Evolutionary conservation across 2,797 vertebrate species (phyloP).

Genomic region (Hafferia zeledoni): DNA sequence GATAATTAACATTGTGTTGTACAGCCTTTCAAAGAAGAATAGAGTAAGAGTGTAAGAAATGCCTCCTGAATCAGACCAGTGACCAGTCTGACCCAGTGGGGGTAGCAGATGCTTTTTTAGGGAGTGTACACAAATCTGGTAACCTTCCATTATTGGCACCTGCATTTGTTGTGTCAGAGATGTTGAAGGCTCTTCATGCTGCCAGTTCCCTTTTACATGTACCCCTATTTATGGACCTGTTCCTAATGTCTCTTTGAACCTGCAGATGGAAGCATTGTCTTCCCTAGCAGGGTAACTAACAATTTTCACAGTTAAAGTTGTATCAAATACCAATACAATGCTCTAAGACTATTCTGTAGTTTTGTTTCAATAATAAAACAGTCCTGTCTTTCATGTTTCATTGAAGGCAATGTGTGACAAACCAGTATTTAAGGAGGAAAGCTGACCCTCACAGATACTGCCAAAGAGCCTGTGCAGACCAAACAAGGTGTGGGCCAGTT

Average conservation of each 20-base stretch:
- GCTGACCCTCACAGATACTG: conserved; percentile 93
- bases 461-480: conserved; percentile 85
- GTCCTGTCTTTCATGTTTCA: conserved; percentile 7
- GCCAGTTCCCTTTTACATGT: background rate
- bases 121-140: background rate
- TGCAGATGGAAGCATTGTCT: background rate
- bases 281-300: background rate
- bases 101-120: background rate
- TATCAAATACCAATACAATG: background rate
- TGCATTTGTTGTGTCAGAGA: background rate
- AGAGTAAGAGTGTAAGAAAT: background rate
- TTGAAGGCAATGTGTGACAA: conserved; percentile 91
- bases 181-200: background rate
- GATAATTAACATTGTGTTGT: background rate
- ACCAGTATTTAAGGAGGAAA: conserved; percentile 92
- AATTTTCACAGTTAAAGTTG: background rate
- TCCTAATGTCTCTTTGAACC: background rate
- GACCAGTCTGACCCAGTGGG: background rate
- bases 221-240: background rate
- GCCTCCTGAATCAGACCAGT: background rate
- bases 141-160: accelerated
- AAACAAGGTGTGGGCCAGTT: conserved; percentile 90
- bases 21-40: background rate
- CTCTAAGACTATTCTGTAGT: background rate
- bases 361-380: background rate